Conservation (phyloP, 2,113 vertebrate species). For the Motacilla alba region DNA sequence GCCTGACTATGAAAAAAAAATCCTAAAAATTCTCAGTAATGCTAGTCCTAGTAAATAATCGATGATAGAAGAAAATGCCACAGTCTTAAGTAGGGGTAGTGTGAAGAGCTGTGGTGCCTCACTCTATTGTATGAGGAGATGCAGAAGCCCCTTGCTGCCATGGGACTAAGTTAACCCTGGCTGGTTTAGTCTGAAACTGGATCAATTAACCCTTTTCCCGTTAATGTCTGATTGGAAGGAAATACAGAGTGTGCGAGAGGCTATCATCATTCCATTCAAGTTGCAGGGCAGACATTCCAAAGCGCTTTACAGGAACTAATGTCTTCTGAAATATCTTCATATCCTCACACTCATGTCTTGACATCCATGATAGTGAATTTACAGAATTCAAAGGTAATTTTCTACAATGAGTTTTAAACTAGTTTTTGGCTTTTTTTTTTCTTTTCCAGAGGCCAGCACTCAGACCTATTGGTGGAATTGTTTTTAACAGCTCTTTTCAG, state of each 20-base stretch:
- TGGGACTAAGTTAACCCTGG: background rate
- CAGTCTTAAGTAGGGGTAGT: rapidly evolving
- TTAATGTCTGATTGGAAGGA: background rate
- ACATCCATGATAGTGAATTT: background rate
- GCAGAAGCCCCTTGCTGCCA: background rate
- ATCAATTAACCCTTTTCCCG: background rate
- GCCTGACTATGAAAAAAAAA: background rate
- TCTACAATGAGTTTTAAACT: background rate
- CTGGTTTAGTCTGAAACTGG: background rate
- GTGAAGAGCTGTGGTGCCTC: background rate
- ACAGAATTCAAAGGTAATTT: background rate
- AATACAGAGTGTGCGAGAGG: rapidly evolving
- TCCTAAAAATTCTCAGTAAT: background rate
- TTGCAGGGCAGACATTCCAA: background rate
- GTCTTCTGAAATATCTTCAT: background rate
- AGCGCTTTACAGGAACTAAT: background rate
- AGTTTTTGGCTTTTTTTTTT: background rate
- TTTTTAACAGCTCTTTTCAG: background rate
- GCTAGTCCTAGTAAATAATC: background rate
- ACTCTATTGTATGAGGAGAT: background rate
- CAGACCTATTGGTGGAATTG: rapidly evolving
- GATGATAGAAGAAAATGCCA: background rate
- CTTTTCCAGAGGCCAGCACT: background rate
- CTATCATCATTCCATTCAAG: background rate
- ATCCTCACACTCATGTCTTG: background rate